Conservation (phyloP, 1,140 invertebrate genomes). For the Zaprionus davidi region DNA sequence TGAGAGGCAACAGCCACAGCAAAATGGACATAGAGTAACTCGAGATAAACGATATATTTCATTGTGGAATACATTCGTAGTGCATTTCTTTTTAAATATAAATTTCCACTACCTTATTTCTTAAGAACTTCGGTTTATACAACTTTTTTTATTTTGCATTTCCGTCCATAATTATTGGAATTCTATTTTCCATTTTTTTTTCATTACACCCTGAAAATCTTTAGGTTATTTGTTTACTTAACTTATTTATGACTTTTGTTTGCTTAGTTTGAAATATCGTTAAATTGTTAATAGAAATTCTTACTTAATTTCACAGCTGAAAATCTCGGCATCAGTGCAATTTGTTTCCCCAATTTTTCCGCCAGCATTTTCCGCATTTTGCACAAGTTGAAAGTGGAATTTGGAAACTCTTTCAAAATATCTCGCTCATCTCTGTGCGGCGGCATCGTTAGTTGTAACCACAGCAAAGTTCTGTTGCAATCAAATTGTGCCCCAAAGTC, state of each 20-base stretch:
- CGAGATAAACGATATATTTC: no score
- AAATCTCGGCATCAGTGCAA: not conserved
- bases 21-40: not conserved
- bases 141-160: not conserved
- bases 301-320: not conserved
- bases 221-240: not conserved
- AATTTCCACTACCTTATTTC: not conserved
- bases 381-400: not conserved
- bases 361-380: constrained; percentile 1
- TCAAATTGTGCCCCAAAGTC: constrained; percentile 26
- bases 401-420: not conserved
- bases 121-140: not conserved
- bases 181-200: not conserved
- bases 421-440: constrained; percentile 20
- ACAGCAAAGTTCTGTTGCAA: constrained; percentile 28
- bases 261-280: not conserved
- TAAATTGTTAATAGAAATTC: not conserved
- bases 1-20: not conserved
- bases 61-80: no score
- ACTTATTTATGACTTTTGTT: not conserved
- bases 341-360: not conserved
- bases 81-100: no score
- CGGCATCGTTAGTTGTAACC: constrained; percentile 26
- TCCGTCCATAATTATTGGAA: not conserved
- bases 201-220: not conserved